Conservation (phyloP, 2,888 invertebrate species). For the Melolontha melolontha region DNA sequence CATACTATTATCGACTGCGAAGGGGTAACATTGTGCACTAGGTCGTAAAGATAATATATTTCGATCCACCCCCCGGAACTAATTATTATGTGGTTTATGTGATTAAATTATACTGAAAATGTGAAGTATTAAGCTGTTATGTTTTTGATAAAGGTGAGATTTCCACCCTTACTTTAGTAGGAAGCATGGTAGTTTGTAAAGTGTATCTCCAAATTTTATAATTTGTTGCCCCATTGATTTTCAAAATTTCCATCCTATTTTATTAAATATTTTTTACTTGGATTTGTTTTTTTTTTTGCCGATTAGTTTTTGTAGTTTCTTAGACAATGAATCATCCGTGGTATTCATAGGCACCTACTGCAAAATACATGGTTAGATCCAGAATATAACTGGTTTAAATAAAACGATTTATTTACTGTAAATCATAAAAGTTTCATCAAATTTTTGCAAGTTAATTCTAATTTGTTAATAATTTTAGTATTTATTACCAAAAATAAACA, state of each 20-base stretch:
- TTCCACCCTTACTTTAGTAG: neutral
- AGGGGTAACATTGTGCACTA: constrained; percentile 20
- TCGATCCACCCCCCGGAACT: constrained; percentile 21
- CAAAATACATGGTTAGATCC: too few relatives aligned
- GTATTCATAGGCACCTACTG: too few relatives aligned
- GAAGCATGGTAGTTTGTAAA: neutral
- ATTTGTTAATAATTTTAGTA: neutral
- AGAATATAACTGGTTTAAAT: too few relatives aligned
- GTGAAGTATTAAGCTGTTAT: constrained; percentile 21
- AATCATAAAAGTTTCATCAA: too few relatives aligned
- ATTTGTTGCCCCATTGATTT: too few relatives aligned
- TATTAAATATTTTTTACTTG: too few relatives aligned
- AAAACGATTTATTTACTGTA: too few relatives aligned
- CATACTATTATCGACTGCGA: constrained; percentile 47
- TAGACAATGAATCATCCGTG: too few relatives aligned
- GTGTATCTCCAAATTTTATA: neutral
- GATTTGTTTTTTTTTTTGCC: too few relatives aligned
- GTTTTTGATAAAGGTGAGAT: constrained; percentile 17
- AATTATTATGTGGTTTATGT: constrained; percentile 27
- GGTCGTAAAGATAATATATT: constrained; percentile 20
- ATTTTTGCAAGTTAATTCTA: too few relatives aligned
- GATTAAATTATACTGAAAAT: constrained; percentile 24
- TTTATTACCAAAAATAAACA: neutral
- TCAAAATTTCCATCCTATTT: too few relatives aligned
- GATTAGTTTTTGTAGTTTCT: too few relatives aligned